Conservation (phyloP, 1,140 invertebrate species). For the Cydia pomonella region DNA sequence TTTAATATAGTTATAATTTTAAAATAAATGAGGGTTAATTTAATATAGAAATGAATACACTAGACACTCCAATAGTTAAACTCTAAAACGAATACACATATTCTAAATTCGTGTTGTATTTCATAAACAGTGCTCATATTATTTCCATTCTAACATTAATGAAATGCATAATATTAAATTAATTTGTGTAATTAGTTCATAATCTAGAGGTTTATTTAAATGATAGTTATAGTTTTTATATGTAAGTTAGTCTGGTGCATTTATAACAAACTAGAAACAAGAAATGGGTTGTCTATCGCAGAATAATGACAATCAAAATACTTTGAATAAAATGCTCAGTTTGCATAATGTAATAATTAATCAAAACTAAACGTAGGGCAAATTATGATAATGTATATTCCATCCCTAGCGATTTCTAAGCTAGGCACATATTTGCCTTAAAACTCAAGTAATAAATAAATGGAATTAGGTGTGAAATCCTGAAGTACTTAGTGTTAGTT, state of each 20-base stretch:
- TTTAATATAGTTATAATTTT: background rate
- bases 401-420: too few relatives aligned
- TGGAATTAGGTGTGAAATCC: background rate
- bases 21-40: background rate
- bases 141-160: slow-evolving; percentile 12
- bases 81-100: background rate
- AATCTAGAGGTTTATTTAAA: slow-evolving; percentile 18
- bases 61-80: slow-evolving; percentile 1
- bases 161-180: slow-evolving; percentile 22
- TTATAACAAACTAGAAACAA: background rate
- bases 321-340: too few relatives aligned
- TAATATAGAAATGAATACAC: background rate
- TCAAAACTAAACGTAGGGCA: too few relatives aligned
- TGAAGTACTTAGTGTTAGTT: background rate
- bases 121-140: slow-evolving; percentile 26
- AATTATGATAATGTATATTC: too few relatives aligned
- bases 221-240: slow-evolving; percentile 12
- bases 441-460: background rate
- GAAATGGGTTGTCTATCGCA: background rate
- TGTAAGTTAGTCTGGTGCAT: slow-evolving; percentile 27
- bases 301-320: too few relatives aligned
- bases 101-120: slow-evolving; percentile 4
- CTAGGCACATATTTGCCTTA: background rate
- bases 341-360: too few relatives aligned
- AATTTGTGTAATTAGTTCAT: slow-evolving; percentile 29